phyloP scores from a whole-genome alignment of 2,888 invertebrate species.

The Pelosia muscerda region DNA sequence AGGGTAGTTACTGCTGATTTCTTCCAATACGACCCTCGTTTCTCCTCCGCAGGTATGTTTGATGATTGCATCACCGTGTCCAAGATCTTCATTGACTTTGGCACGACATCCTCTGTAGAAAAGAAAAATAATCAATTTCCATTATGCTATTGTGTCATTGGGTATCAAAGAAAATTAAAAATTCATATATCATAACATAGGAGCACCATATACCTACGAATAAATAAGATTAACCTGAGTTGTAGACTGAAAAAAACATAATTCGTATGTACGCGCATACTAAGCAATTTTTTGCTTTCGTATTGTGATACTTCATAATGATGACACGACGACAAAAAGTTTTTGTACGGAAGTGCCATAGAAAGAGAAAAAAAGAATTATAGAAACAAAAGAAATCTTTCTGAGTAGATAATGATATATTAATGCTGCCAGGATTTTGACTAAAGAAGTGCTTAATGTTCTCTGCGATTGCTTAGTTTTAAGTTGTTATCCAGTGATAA shows the following conservation, averaged over 20 bases:
- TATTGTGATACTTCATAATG: neutral
- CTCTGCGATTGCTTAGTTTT: neutral
- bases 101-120: conserved; percentile 66
- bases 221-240: neutral
- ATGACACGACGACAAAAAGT: neutral
- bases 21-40: conserved; percentile 76
- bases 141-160: too few species aligned
- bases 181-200: too few species aligned
- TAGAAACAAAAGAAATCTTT: neutral
- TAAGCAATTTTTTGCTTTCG: neutral
- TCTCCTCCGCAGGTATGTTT: conserved; percentile 75
- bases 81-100: conserved; percentile 72
- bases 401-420: neutral
- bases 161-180: too few species aligned
- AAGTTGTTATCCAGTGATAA: neutral
- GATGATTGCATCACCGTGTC: conserved; percentile 75
- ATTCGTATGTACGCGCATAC: neutral
- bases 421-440: neutral
- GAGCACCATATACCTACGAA: neutral
- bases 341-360: neutral
- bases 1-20: conserved; percentile 68
- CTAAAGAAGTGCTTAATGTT: neutral
- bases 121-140: neutral
- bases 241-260: neutral
- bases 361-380: neutral